Evolutionary conservation across 1,140 invertebrate species (phyloP), one percentile per base, ranked within the genome.

Genomic region (Tetramorium parvispinum): DNA sequence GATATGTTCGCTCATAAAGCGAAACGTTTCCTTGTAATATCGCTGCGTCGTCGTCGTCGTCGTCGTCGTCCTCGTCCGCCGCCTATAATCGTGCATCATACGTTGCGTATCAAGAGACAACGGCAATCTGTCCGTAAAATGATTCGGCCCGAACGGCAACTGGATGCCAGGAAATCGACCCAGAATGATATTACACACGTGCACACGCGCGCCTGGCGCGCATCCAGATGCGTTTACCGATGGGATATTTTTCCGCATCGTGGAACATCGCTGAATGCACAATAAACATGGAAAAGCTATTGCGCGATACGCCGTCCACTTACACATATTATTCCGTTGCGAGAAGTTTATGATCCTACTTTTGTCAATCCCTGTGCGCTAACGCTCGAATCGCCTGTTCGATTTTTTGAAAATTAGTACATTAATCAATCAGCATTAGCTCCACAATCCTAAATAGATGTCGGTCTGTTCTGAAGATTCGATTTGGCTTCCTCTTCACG

Each of bases 151-250:
- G 65, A 90, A 85, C 75, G 88, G 51, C 71, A 75, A 73, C 73
- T 81, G 66, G 85, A 89, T 87, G 73, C 32, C 77, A 63, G 77
- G 86, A 86, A 88, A 91, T 91, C 89, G 87, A 91, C 90, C 88
- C 89, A 65, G 70, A 88, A 88, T 86, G 71, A 86, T 77, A 88
- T 91, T 82, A 59, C 86, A 61, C 59, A 77, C 82, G 63, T 77
- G 82, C 71, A 85, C 49, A 77, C 78, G 63, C 63, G 77, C 63
- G 77, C 13, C 32, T 91, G 89, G 89, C 89, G 53, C 66, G 49
- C 66, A 85, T 90, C 89, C 89, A 91, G 89, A 91, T 85, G 88
- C 89, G 81, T 91, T 90, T 88, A 86, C 88, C 86, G 89, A 90
- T 85, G 83, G 86, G 86, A 90, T 86, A 89, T 89, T 90, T 90